These are phyloP conservation scores for Hanleya hanleyi DNA, from an alignment of 2,888 invertebrate species.

Conservation along the genomic window DNA sequence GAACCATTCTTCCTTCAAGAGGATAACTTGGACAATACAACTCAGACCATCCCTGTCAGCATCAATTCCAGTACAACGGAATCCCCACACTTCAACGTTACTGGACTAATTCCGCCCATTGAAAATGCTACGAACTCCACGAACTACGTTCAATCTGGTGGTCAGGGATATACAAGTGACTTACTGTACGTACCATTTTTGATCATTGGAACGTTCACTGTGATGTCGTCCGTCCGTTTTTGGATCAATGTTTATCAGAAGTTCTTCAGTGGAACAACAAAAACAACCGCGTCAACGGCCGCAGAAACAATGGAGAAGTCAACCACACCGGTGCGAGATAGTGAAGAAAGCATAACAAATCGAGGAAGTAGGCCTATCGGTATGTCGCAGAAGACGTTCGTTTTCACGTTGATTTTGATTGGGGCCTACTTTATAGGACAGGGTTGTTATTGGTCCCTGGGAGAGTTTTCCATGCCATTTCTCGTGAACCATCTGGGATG, in stretches of 20 bases:
- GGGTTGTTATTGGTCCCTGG: background rate
- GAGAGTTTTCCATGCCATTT: slow-evolving; percentile 4
- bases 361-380: background rate
- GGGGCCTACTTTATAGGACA: background rate
- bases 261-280: too few species aligned
- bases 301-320: too few species aligned
- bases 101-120: too few species aligned
- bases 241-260: background rate
- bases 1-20: background rate
- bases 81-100: background rate
- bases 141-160: background rate
- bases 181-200: background rate
- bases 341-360: background rate
- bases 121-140: background rate
- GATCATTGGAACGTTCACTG: background rate
- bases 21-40: background rate
- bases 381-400: background rate
- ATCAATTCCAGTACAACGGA: background rate
- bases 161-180: too few species aligned
- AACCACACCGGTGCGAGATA: background rate
- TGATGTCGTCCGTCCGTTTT: background rate
- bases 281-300: too few species aligned
- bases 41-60: background rate
- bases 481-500: background rate
- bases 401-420: background rate